phyloP scores from a whole-genome alignment of 2,888 invertebrate species.

The Steinernema scapterisci region DNA sequence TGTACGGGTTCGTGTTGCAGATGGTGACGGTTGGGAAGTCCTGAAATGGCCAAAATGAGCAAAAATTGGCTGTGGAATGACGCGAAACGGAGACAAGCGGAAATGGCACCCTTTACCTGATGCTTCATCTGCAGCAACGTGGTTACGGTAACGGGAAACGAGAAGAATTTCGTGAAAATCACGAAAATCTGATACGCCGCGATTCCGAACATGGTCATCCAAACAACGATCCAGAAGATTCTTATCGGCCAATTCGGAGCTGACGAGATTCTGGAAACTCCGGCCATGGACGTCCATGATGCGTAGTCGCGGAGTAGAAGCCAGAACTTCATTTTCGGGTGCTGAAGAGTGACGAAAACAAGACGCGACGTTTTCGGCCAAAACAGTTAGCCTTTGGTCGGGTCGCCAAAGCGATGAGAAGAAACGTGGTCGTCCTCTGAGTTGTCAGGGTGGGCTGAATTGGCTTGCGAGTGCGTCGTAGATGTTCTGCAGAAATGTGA shows the following conservation, averaged over 20 bases:
- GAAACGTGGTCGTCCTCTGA: too few relatives aligned
- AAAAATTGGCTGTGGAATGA: too few relatives aligned
- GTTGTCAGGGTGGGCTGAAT: too few relatives aligned
- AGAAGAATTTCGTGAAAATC: conserved; percentile 36
- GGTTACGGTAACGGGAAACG: conserved; percentile 3
- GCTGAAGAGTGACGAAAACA: too few relatives aligned
- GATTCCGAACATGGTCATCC: conserved; percentile 37
- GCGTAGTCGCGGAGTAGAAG: conserved; percentile 38
- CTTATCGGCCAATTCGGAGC: conserved; percentile 38
- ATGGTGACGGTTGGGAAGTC: conserved; percentile 38
- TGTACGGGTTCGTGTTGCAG: conserved; percentile 41
- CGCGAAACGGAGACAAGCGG: too few relatives aligned
- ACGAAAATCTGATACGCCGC: conserved; percentile 39
- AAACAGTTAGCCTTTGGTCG: too few relatives aligned
- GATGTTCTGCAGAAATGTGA: too few relatives aligned
- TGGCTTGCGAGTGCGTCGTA: too few relatives aligned
- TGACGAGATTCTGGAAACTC: conserved; percentile 39
- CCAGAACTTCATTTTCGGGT: conserved; percentile 12
- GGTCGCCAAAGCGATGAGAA: too few relatives aligned
- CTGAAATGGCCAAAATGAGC: conserved; percentile 6
- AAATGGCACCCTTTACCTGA: background rate
- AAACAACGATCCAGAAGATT: conserved; percentile 39
- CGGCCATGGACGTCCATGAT: conserved; percentile 42
- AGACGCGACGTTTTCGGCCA: too few relatives aligned
- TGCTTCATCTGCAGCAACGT: conserved; percentile 13